Evolutionary conservation across 1,140 invertebrate species (phyloP).

Genomic region (Mercenaria mercenaria): DNA sequence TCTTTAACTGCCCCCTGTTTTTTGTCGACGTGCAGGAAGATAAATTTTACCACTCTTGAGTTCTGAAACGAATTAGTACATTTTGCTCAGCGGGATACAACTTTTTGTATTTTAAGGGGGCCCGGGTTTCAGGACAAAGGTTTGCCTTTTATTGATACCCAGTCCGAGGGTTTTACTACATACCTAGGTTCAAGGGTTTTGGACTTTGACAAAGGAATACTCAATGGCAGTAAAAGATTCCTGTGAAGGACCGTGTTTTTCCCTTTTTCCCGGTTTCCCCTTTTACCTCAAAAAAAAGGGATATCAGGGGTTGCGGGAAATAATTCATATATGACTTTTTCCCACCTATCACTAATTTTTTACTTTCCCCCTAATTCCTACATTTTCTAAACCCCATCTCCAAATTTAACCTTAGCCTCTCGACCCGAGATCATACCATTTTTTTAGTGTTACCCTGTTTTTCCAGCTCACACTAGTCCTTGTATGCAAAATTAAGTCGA

Average conservation of each 20-base stretch:
- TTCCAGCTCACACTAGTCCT: neutral
- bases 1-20: no score
- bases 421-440: slow-evolving; percentile 41
- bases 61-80: no score
- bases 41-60: no score
- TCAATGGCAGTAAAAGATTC: neutral
- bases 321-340: neutral
- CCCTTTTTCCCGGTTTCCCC: neutral
- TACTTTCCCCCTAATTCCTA: slow-evolving; percentile 24
- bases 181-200: no score
- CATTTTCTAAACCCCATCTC: slow-evolving; percentile 55
- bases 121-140: no score
- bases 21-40: no score
- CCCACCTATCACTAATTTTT: slow-evolving; percentile 6
- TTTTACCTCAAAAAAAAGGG: neutral
- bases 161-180: no score
- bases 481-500: slow-evolving; percentile 40
- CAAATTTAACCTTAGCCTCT: neutral
- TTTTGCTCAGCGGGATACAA: no score
- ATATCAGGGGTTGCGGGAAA: neutral
- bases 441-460: neutral
- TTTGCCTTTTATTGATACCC: no score
- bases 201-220: neutral
- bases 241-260: neutral
- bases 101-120: no score